Percentiles rank a stretch among this genome's conserved stretches.
Evolutionary conservation across 2,797 vertebrate genomes (phyloP).

Genomic region (Enteromius viviparus): DNA sequence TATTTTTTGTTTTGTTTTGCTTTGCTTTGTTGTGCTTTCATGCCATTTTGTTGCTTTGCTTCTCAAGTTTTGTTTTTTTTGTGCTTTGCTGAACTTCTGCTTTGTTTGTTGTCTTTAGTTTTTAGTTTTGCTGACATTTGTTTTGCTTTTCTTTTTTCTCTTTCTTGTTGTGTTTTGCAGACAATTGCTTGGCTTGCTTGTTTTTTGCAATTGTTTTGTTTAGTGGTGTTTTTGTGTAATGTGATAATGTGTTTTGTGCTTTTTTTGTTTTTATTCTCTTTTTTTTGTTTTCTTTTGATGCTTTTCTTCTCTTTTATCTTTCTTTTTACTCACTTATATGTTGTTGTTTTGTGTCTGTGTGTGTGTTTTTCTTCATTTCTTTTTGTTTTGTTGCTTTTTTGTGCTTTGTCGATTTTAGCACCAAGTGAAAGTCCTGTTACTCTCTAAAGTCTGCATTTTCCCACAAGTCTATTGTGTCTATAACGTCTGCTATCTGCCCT

Average conservation of each 20-base stretch:
- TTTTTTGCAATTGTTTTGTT: not conserved
- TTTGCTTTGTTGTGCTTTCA: too few relatives aligned
- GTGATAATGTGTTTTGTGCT: not conserved
- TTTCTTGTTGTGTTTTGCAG: too few relatives aligned
- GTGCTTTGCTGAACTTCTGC: not conserved
- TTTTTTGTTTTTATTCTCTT: not conserved
- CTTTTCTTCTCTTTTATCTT: not conserved
- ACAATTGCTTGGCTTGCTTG: not conserved
- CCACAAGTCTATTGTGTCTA: constrained; percentile 16
- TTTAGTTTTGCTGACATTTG: not conserved
- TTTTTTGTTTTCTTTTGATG: not conserved
- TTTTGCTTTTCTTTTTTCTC: too few relatives aligned
- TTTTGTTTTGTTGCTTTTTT: not conserved
- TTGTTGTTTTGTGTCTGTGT: too few relatives aligned
- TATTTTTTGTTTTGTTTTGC: too few relatives aligned
- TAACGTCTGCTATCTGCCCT: not conserved
- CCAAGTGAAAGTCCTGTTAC: not conserved
- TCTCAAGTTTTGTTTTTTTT: not conserved
- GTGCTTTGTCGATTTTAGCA: not conserved
- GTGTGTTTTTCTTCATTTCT: too few relatives aligned
- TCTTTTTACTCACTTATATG: not conserved
- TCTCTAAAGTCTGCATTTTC: constrained; percentile 6
- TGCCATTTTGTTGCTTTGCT: not conserved
- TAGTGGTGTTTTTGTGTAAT: not conserved
- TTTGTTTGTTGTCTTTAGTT: not conserved